These are phyloP conservation scores for Micromussa lordhowensis DNA, from an alignment of 92 coral and sea anemone genomes.

Conservation along the genomic window DNA sequence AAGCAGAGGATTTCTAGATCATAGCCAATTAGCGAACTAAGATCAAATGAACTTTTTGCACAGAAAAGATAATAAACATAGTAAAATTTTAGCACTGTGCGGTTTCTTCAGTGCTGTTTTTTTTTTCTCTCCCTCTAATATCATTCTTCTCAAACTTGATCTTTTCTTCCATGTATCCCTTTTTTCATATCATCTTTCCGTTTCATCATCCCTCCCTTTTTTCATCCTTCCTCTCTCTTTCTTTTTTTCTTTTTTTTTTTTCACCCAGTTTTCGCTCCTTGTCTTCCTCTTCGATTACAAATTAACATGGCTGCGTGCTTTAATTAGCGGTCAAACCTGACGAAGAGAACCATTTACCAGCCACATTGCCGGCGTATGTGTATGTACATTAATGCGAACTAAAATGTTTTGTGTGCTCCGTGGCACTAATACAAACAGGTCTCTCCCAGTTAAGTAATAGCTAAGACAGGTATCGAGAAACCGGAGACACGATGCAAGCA, in stretches of 20 bases:
- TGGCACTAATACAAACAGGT: no score
- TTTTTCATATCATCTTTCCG: background rate
- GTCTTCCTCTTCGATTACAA: background rate
- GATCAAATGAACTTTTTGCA: background rate
- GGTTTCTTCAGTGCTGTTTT: background rate
- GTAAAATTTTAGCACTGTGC: background rate
- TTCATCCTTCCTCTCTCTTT: background rate
- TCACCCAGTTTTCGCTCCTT: background rate
- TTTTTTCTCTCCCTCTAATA: background rate
- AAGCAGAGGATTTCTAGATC: slow-evolving; percentile 46
- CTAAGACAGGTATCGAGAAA: no score
- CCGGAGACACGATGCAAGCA: no score
- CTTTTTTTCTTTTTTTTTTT: background rate
- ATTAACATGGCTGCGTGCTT: background rate
- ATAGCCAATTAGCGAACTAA: background rate
- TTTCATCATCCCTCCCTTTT: background rate
- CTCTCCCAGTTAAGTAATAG: no score
- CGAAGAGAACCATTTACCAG: no score
- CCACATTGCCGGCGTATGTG: no score
- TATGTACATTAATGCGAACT: no score
- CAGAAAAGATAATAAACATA: background rate
- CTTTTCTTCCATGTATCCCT: background rate
- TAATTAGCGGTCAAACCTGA: no score
- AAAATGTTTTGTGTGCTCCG: no score
- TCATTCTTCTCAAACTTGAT: background rate